These are phyloP conservation scores for Styela clava DNA, from an alignment of 23 tunicate species.

Conservation along the genomic window DNA sequence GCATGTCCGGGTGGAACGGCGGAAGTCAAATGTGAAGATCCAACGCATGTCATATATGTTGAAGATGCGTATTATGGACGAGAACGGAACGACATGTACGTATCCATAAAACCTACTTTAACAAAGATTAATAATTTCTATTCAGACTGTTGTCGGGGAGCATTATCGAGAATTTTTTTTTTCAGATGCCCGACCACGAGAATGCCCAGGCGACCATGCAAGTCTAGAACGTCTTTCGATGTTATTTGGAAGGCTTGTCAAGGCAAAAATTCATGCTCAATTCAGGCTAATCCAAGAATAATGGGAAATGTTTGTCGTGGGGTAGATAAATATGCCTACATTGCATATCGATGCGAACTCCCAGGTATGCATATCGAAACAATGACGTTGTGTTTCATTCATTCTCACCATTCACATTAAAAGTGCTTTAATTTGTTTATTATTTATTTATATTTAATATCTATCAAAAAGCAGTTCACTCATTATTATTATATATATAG, in stretches of 20 bases:
- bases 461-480: too few species aligned
- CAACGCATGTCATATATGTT: slow-evolving; percentile 24
- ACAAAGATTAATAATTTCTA: too few species aligned
- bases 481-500: too few species aligned
- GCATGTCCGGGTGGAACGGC: slow-evolving; percentile 9
- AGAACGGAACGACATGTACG: background rate
- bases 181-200: slow-evolving; percentile 13
- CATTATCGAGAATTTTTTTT: too few species aligned
- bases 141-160: too few species aligned
- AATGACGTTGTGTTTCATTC: background rate
- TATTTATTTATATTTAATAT: background rate
- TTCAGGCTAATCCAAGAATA: background rate
- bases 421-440: background rate
- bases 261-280: slow-evolving; percentile 2
- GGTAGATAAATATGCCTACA: slow-evolving; percentile 8
- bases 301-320: slow-evolving; percentile 22
- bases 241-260: slow-evolving; percentile 19
- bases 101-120: too few species aligned
- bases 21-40: slow-evolving; percentile 8
- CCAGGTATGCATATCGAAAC: slow-evolving; percentile 26
- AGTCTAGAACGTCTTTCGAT: background rate
- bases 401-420: too few species aligned
- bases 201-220: background rate
- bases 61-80: slow-evolving; percentile 29
- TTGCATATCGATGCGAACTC: slow-evolving; percentile 23